A percentile compares a stretch with the other conserved stretches of the same genome.
These are phyloP conservation scores for Tyrophagus putrescentiae DNA, from an alignment of 1,140 invertebrate species.

Conservation along the genomic window DNA sequence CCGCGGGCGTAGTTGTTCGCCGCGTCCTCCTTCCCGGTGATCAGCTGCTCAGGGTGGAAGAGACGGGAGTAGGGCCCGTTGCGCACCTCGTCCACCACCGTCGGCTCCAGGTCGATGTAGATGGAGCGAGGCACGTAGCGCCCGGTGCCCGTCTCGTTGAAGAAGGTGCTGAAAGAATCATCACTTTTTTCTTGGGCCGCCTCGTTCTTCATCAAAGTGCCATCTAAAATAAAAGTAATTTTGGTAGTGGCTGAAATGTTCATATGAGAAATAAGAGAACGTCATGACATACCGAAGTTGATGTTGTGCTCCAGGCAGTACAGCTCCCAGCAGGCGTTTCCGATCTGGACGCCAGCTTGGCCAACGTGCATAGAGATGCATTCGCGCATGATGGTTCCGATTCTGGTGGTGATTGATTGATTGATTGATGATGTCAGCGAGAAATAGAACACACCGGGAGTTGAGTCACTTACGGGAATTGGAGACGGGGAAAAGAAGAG, in stretches of 20 bases:
- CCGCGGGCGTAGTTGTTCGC: conserved; percentile 45
- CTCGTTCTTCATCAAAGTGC: conserved; percentile 40
- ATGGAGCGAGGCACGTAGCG: conserved; percentile 68
- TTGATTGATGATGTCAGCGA: no score
- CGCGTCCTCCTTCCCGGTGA: conserved; percentile 48
- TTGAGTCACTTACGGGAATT: no score
- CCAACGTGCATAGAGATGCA: conserved; percentile 72
- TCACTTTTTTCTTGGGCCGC: conserved; percentile 45
- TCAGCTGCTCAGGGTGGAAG: conserved; percentile 52
- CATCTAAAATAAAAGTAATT: no score
- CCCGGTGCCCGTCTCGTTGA: conserved; percentile 69
- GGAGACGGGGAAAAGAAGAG: no score
- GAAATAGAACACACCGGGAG: no score
- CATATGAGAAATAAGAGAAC: no score
- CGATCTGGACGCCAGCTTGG: conserved; percentile 76
- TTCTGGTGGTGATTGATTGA: no score
- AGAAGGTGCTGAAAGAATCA: conserved; percentile 76
- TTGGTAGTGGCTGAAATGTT: no score
- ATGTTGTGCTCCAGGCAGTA: conserved; percentile 63
- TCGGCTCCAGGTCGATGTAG: conserved; percentile 73
- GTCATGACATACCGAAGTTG: conserved; percentile 30
- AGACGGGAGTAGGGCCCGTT: conserved; percentile 49
- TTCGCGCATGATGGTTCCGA: conserved; percentile 43
- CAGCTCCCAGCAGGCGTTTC: conserved; percentile 63
- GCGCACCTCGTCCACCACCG: conserved; percentile 59